Evolutionary conservation across 2,888 invertebrate genomes (phyloP).

Genomic region (Eulithis testata): DNA sequence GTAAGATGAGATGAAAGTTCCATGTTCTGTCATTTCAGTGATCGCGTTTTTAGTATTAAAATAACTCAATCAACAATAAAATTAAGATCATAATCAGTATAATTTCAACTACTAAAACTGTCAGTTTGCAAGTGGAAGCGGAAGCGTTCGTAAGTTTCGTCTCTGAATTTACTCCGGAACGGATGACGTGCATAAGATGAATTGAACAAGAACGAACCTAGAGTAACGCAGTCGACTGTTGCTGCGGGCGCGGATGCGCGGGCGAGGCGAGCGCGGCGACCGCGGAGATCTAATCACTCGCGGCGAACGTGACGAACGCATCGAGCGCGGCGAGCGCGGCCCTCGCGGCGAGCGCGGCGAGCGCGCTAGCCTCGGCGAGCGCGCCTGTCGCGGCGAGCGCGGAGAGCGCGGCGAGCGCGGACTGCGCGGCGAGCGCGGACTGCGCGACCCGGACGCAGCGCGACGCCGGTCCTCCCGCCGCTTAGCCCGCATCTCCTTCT

Average conservation of each 20-base stretch:
- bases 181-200: not conserved
- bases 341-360: slow-evolving; percentile 49
- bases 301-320: too few species aligned
- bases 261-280: too few species aligned
- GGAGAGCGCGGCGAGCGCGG: too few species aligned
- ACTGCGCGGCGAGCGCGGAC: slow-evolving; percentile 64
- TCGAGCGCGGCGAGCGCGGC: slow-evolving; percentile 65
- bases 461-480: slow-evolving; percentile 86
- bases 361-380: slow-evolving; percentile 46
- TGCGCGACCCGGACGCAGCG: slow-evolving; percentile 72
- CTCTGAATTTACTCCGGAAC: not conserved
- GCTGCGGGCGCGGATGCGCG: slow-evolving; percentile 61
- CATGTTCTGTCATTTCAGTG: too few species aligned
- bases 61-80: too few species aligned
- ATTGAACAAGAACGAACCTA: slow-evolving; percentile 63
- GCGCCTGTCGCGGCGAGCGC: slow-evolving; percentile 39
- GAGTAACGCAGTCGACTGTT: slow-evolving; percentile 71
- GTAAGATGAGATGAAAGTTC: too few species aligned
- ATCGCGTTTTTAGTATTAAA: too few species aligned
- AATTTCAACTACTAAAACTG: not conserved
- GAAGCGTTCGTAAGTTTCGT: not conserved
- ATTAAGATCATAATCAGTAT: too few species aligned
- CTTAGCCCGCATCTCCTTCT: slow-evolving; percentile 91
- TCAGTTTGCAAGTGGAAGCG: not conserved
- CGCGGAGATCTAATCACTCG: too few species aligned